Evolutionary conservation across 2,797 vertebrate genomes (phyloP).

Genomic region (Apodemus agrarius): DNA sequence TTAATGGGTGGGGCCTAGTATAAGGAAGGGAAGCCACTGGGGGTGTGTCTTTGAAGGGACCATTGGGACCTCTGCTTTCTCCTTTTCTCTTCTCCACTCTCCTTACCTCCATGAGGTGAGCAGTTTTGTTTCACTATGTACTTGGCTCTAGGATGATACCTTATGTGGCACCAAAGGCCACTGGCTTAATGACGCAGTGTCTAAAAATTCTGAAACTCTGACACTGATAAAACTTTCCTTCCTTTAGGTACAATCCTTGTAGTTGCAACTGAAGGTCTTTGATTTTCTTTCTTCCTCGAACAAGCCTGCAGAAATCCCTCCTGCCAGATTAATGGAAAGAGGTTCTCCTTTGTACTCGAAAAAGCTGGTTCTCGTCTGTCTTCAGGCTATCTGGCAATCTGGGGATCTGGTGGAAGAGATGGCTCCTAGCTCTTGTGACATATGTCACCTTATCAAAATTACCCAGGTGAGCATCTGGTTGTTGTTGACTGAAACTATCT

Average conservation of each 20-base stretch:
- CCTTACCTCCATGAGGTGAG: too few relatives aligned
- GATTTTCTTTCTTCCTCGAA: conserved; percentile 23
- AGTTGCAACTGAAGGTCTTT: neutral
- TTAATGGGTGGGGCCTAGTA: neutral
- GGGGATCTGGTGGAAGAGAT: neutral
- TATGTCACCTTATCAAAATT: conserved; percentile 53
- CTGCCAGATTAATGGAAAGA: neutral
- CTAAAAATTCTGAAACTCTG: neutral
- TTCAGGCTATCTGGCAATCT: conserved; percentile 49
- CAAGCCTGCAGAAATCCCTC: neutral
- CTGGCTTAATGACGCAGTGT: neutral
- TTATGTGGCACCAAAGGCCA: neutral
- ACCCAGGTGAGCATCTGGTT: conserved; percentile 49
- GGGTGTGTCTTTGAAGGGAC: neutral
- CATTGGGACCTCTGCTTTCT: neutral
- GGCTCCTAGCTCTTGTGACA: conserved; percentile 44
- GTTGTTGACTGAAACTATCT: conserved; percentile 5
- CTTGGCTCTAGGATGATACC: neutral
- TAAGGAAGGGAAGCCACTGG: neutral
- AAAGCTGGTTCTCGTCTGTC: conserved; percentile 47
- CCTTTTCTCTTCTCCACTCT: neutral
- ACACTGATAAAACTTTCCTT: neutral
- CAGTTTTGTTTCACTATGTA: neutral
- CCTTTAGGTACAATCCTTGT: neutral
- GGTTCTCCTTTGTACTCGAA: conserved; percentile 31